Conservation (phyloP, 2,888 invertebrate species). For the Sinhomidia bicolor region DNA sequence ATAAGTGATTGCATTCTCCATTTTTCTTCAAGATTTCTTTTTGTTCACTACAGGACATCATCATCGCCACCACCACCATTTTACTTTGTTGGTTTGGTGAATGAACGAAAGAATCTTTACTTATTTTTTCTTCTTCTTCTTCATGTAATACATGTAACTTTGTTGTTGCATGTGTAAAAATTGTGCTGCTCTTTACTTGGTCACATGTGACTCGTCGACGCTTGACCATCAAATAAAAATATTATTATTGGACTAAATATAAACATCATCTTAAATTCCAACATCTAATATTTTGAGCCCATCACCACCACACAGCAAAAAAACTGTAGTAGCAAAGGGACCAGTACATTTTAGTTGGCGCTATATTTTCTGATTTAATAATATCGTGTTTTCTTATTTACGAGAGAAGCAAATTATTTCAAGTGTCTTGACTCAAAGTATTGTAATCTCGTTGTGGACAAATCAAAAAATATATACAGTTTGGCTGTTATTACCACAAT, state of each 20-base stretch:
- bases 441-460: conserved; percentile 7
- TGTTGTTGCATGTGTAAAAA: background rate
- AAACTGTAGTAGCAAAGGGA: background rate
- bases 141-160: background rate
- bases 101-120: conserved; percentile 40
- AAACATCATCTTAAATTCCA: conserved; percentile 32
- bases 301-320: background rate
- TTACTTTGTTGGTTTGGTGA: conserved; percentile 24
- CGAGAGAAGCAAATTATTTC: conserved; percentile 6
- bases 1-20: conserved; percentile 70
- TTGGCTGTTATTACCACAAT: conserved; percentile 19
- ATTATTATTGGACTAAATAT: conserved; percentile 48
- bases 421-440: conserved; percentile 10
- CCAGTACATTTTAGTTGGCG: background rate
- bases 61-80: background rate
- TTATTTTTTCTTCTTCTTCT: conserved; percentile 21
- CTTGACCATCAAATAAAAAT: conserved; percentile 62
- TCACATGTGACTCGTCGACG: conserved; percentile 17
- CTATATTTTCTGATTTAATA: background rate
- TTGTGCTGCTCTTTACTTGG: conserved; percentile 25
- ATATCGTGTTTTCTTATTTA: conserved; percentile 24
- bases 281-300: conserved; percentile 2
- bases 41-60: conserved; percentile 69
- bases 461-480: background rate
- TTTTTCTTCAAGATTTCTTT: conserved; percentile 69